Base-by-base conservation (phyloP, 2,888 invertebrate genomes). In the Corbicula japonica region DNA sequence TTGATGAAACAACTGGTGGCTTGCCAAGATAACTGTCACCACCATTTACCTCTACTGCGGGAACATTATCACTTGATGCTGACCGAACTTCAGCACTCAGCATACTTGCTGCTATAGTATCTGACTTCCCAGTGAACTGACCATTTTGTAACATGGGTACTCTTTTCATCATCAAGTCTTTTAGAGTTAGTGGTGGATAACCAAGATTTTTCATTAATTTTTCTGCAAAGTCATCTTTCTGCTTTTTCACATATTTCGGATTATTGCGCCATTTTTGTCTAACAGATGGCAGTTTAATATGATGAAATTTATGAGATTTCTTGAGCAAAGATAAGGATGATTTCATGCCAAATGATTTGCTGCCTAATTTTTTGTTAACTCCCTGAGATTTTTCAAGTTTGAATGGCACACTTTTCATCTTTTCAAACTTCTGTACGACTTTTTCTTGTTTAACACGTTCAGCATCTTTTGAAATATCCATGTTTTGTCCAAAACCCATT, bases 181-280 rank as follows among this genome's bases (percentile, higher is more conserved):
- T 32, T n/a, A 63, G 30, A 26, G 72, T 72, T 26, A 76, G 56
- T 12, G 82, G 75, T 12, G 68, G 77, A 48, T 73, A 72, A 21
- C 78, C 78, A 46, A 82, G 65, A 23, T 78, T 82, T 70, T 76
- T 76, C 60, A 78, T 75, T 35, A 78, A 70, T 15, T 80, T 72
- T 34, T 72, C 69, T 18, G 76, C 68, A 76, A 80, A 80, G 18
- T 73, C 76, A 48, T 76, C 80, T 38, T 70, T 65, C 2, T 54
- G 44, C 2, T 34, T 63, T 50, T 48, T 56, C 50, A 63, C 50
- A 35, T 70, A 63, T 4, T 58, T 70, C 0, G 58, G 48, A 32
- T 71, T 76, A 18, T 50, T 70, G 41, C 52, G 38, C 71, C 71
- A 72, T 54, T 72, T 72, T 44, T 62, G 46, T 35, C 54, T 62